Base-by-base conservation (phyloP, 2,113 vertebrate genomes). In the Maylandia zebra region DNA sequence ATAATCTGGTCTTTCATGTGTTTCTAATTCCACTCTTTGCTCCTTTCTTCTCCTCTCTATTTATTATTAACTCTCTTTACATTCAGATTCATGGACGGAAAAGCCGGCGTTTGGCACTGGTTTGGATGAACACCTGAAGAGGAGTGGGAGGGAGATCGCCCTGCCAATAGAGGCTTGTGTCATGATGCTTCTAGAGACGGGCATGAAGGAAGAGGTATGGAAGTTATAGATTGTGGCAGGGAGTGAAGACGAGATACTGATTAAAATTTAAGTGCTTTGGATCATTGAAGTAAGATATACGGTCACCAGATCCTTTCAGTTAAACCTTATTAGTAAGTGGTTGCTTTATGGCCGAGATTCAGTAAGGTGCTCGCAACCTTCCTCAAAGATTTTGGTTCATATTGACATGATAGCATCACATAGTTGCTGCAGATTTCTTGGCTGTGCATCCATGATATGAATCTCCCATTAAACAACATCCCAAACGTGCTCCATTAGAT, bases 141-240 rank as follows among this genome's bases (percentile, higher is more conserved):
- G 99, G 86, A 99, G 98, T 0, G 94, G 97, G n/a, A 97, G 98
- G 10, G 98, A 99, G 89, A 97, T 99, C 0, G 98, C 99, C 0
- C 96, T 99, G 57, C 99, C 98, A 1, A 88, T 99, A 1, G 99
- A 99, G 89, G 99, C 99, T 85, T 99, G 98, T 11, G 97, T 99
- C 80, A 99, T 99, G 99, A 98, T 99, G 97, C 97, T 99, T 4
- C 94, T 99, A 80, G 99, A 99, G 91, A 99, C 98, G 0, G 99
- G 99, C 81, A 99, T 99, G 99, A 98, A 97, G 91, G 99, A 99
- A 90, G 99, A 99, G 98, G 98, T 99, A 82, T 84, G 74, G 10
- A 61, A 64, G 30, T 22, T 48, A 32, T 50, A 32, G 45, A 50
- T 30, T 78, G 24, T 50, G 71, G 27, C 43, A 48, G 10, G 16